Evolutionary conservation across 2,888 invertebrate species (phyloP).

Genomic region (Philonicus albiceps): DNA sequence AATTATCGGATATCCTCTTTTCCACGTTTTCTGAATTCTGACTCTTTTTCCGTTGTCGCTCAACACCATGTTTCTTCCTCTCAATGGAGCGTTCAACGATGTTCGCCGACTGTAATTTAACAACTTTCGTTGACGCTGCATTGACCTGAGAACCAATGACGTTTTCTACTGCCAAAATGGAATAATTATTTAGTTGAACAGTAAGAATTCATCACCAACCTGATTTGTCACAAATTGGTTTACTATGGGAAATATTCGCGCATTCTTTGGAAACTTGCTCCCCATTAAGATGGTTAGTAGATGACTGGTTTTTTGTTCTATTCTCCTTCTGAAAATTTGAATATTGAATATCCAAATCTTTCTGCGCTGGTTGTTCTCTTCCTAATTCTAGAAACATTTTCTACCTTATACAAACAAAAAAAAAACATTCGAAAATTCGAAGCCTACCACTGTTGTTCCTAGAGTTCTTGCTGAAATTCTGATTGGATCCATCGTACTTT

Average conservation of each 20-base stretch:
- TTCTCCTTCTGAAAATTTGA: not conserved
- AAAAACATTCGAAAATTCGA: not conserved
- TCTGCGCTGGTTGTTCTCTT: not conserved
- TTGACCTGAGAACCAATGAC: not conserved
- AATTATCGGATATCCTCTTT: not conserved
- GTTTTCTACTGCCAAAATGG: not conserved
- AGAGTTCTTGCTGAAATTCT: not conserved
- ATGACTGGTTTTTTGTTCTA: not conserved
- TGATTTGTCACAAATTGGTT: not conserved
- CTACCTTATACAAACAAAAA: not conserved
- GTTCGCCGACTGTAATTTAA: not conserved
- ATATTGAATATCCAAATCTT: not conserved
- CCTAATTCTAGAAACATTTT: not conserved
- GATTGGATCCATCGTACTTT: not conserved
- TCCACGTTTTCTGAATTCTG: not conserved
- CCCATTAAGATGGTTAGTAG: not conserved
- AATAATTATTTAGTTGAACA: not conserved
- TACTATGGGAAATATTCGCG: not conserved
- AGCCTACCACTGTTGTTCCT: not conserved
- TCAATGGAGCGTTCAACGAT: not conserved
- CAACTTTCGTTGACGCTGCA: not conserved
- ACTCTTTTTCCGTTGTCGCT: conserved; percentile 8
- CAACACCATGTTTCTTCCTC: not conserved
- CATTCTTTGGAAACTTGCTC: not conserved
- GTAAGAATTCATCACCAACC: not conserved